These are phyloP conservation scores for Australoheros scitulus DNA, from an alignment of 2,113 vertebrate species.

Conservation along the genomic window DNA sequence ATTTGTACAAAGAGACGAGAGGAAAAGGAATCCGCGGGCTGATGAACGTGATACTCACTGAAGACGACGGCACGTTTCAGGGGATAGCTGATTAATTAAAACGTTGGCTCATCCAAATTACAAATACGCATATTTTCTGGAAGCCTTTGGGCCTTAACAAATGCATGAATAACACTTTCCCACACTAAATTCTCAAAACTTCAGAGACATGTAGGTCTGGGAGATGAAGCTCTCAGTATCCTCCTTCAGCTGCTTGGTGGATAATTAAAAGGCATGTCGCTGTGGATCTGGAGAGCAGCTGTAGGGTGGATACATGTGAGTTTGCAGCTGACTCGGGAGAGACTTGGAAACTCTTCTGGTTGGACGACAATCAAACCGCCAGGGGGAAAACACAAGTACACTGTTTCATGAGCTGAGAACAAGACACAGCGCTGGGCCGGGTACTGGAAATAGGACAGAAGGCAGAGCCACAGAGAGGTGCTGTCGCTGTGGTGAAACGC, in stretches of 20 bases:
- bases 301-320: constrained; percentile 56
- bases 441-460: background rate
- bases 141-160: background rate
- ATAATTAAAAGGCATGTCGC: constrained; percentile 60
- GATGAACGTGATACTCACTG: background rate
- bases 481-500: background rate
- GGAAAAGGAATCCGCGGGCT: background rate
- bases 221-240: constrained; percentile 21
- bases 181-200: constrained; percentile 31
- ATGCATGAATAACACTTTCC: constrained; percentile 27
- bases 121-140: background rate
- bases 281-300: constrained; percentile 65
- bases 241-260: constrained; percentile 56
- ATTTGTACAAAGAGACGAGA: background rate
- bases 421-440: background rate
- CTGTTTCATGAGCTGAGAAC: background rate
- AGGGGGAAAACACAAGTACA: background rate
- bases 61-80: background rate
- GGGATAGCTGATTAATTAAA: background rate
- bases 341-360: background rate
- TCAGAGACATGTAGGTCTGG: constrained; percentile 1
- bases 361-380: constrained; percentile 37
- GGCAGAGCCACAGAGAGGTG: background rate
- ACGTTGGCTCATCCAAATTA: background rate
- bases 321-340: constrained; percentile 35